Conservation (phyloP, 1,140 invertebrate species). For the Cydia pomonella region DNA sequence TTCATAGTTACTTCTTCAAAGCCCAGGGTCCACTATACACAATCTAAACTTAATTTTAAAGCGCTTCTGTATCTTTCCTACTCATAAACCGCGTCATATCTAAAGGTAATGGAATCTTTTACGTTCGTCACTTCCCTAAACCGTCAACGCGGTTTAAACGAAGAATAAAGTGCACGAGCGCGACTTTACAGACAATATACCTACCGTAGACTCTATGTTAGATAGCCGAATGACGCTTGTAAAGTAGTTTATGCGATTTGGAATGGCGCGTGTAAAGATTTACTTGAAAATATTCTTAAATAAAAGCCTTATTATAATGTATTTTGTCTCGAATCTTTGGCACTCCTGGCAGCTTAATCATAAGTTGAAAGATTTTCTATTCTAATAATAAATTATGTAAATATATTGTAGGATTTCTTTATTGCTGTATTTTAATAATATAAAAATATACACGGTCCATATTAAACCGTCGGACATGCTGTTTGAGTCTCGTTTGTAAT, state of each 20-base stretch:
- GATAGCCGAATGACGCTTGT: constrained; percentile 33
- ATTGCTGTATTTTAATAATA: too few species aligned
- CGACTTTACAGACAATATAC: constrained; percentile 58
- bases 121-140: constrained; percentile 51
- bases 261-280: constrained; percentile 40
- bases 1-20: too few species aligned
- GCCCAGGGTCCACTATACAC: neutral
- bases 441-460: too few species aligned
- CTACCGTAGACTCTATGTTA: constrained; percentile 35
- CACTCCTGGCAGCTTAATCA: too few species aligned
- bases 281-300: neutral
- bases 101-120: constrained; percentile 39
- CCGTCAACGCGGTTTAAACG: constrained; percentile 45
- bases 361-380: too few species aligned
- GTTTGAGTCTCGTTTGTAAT: too few species aligned
- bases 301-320: too few species aligned
- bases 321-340: too few species aligned
- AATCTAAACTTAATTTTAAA: neutral
- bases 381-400: too few species aligned
- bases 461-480: too few species aligned
- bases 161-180: constrained; percentile 37
- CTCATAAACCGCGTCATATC: constrained; percentile 5
- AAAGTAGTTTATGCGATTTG: constrained; percentile 42
- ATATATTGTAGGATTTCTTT: too few species aligned
- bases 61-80: neutral